Base-by-base conservation (phyloP, 2,113 vertebrate species). In the Felis chaus region DNA sequence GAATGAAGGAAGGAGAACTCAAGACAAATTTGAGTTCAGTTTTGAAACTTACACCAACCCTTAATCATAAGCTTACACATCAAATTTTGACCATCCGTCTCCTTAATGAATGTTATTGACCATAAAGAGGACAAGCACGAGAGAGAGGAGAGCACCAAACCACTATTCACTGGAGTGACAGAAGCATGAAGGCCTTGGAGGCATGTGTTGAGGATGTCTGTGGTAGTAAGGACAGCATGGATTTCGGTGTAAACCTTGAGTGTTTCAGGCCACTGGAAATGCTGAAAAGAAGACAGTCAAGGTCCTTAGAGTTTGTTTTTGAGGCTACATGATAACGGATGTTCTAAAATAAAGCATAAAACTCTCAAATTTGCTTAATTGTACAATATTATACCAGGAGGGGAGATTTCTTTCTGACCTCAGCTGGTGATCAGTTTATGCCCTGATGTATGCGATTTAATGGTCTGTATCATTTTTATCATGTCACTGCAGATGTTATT, bases 381-480 rank as follows among this genome's bases (percentile, higher is more conserved):
- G 79, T 85, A 81, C 79, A 97, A 84, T 96, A 94, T 89, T 95
- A 80, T 84, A 87, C 19, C 68, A 95, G 57, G 68, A 91, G 29
- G 73, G 61, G 73, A 95, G 87, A 96, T 96, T 95, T 95, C 82
- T 80, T 97, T 89, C 93, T 96, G 82, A 98, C 92, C 91, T 93
- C 89, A 93, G 97, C 93, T 98, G 96, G 93, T 92, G 95, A 95
- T 97, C 89, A 94, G 82, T 96, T 95, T 97, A 92, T 97, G 57
- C 89, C 94, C 89, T 88, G 65, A 96, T 96, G 79, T 97, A 76
- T 80, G 63, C 0, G 6, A 92, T 96, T 97, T 97, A 97, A 98
- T 96, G 89, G 86, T 76, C 82, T 97, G 97, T 97, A 97, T 97
- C 96, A 97, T 93, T 97, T 97, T 97, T 98, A 97, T 97, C 97